Conservation (phyloP, 2,113 vertebrate genomes). For the Gnathonemus longibarbis region DNA sequence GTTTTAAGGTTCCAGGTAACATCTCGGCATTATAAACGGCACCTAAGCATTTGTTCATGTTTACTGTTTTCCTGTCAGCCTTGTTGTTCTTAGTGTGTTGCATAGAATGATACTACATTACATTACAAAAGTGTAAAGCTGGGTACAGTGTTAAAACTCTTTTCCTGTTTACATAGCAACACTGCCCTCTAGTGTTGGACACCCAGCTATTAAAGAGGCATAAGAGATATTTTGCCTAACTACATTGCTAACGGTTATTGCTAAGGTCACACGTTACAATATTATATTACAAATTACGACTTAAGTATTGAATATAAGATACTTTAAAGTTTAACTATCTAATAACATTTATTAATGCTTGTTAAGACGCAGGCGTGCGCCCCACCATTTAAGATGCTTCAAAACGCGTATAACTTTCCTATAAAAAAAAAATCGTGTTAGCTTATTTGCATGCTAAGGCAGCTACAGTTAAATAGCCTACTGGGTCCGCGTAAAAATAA, state of each 20-base stretch:
- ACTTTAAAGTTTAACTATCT: not conserved
- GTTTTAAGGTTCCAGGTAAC: not conserved
- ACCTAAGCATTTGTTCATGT: not conserved
- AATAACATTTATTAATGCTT: not conserved
- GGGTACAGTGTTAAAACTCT: not conserved
- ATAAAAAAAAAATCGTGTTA: not conserved
- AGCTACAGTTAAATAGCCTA: not conserved
- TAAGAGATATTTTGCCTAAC: not conserved
- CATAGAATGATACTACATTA: not conserved
- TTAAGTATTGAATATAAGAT: not conserved
- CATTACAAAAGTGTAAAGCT: not conserved
- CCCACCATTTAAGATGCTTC: not conserved
- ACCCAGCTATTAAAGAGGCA: not conserved
- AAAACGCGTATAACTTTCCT: not conserved
- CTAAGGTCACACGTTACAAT: not conserved
- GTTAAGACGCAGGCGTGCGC: not conserved
- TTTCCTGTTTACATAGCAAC: constrained; percentile 47
- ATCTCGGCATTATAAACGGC: not conserved
- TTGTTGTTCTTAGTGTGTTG: not conserved
- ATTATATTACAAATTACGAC: not conserved
- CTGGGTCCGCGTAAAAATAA: not conserved
- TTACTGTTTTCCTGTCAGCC: not conserved
- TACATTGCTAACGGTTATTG: not conserved
- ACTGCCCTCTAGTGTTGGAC: constrained; percentile 57
- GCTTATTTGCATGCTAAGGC: not conserved